Percentiles rank a stretch among this genome's conserved stretches.
These are phyloP conservation scores for Parnassius apollo DNA, from an alignment of 2,888 invertebrate genomes.

Conservation along the genomic window DNA sequence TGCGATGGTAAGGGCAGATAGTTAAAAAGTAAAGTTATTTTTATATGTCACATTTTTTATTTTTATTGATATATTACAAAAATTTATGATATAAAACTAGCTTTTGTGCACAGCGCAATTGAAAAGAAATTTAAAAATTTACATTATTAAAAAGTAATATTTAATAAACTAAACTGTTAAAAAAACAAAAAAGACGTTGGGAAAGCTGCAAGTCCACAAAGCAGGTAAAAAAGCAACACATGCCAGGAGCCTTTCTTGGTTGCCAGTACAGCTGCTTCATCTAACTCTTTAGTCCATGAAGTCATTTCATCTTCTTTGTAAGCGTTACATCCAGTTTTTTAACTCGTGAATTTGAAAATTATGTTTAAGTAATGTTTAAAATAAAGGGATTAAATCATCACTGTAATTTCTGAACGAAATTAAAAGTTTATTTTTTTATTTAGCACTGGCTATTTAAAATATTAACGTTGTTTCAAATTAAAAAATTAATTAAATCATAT, in stretches of 20 bases:
- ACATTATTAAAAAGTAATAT: no score
- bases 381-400: neutral
- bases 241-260: slow-evolving; percentile 85
- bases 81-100: no score
- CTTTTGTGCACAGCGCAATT: no score
- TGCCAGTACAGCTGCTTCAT: slow-evolving; percentile 81
- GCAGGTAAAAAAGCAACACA: slow-evolving; percentile 81
- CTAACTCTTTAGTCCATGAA: slow-evolving; percentile 75
- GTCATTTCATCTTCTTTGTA: slow-evolving; percentile 41
- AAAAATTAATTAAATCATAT: neutral
- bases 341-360: no score
- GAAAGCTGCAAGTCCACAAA: slow-evolving; percentile 84
- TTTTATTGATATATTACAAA: no score
- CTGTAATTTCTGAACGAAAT: neutral
- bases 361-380: no score
- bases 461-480: neutral
- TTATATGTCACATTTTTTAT: no score
- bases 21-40: no score
- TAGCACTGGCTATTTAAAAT: neutral
- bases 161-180: slow-evolving; percentile 74
- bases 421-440: neutral
- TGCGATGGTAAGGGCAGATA: no score
- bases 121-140: no score
- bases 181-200: slow-evolving; percentile 85
- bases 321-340: no score